Base-by-base conservation (phyloP, 2,797 vertebrate species). In the Aulostomus chinensis region DNA sequence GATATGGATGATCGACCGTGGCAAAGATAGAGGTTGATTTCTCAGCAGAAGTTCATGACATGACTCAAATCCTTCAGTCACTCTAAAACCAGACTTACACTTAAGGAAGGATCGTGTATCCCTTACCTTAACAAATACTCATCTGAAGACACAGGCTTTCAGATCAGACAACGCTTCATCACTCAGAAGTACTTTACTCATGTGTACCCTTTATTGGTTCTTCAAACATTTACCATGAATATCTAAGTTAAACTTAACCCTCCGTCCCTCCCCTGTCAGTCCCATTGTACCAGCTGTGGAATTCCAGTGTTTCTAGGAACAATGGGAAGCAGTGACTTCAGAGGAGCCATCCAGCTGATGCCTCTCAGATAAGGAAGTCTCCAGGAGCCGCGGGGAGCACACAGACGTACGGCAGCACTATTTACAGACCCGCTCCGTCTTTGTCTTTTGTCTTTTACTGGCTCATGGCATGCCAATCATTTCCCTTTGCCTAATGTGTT, bases 341-440 rank as follows among this genome's bases (percentile, higher is more conserved):
- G 70, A 84, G 67, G 59, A 52, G 20, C 24, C 7, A 59, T 61
- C 39, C 29, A n/a, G 72, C 38, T 35, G 72, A 81, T 80, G 72
- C 55, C 61, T 73, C 54, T 61, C 48, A 53, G 83, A 88, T 86
- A 82, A 83, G 84, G 81, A 86, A 88, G 80, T 73, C 11, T 55
- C 68, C 76, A 68, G 80, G 83, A 86, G 81, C 80, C 72, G 54
- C 13, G 2, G 52, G 41, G 51, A 62, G 58, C 64, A 11, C 32
- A 26, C 73, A 78, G 78, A 74, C 73, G 9, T 42, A 49, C 48
- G 24, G 54, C 62, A 4, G 48, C 54, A 53, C 83, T 86, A 86
- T 86, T 85, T 84, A 81, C 80, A 84, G 84, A 80, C 68, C 5
- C 4, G 26, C 72, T 81, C 80, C 83, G 76, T 81, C 82, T 80